Evolutionary conservation across 1,140 invertebrate genomes (phyloP), one percentile per base, ranked within the genome.

Genomic region (Trachymyrmex septentrionalis): DNA sequence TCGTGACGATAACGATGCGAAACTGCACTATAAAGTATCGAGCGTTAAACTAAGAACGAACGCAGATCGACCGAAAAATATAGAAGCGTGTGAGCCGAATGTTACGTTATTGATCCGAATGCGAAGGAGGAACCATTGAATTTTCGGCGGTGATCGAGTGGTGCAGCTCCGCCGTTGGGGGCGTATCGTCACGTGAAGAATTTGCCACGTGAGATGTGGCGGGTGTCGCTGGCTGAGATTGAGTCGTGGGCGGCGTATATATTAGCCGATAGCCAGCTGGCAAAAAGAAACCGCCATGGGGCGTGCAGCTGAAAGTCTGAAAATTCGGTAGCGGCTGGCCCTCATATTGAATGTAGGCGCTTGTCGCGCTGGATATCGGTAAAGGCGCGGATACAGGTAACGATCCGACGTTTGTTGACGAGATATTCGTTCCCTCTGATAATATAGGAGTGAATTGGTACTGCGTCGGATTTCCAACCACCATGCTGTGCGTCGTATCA

Each of bases 241-340:
- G 93, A 24, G 94, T 90, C 1, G 92, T 94, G 0, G 94, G 91
- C 12, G 94, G 93, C 48, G 95, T 93, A 38, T 95, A 95, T 71
- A 95, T 92, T n/a, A 94, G 67, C 24, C 94, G 90, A 80, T 94
- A 95, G 44, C 94, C 94, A 67, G 95, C 91, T 12, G 95, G 93
- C 61, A 95, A 84, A 73, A 94, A 94, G 88, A 95, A 95, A 50
- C 95, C 93, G 4, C 94, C 92, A 27, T 94, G 92, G 0, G 94
- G 90, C 14, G 94, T 91, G 67, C 93, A 93, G 53, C 90, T 92
- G 34, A 93, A 95, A 4, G 92, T 84, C 67, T 93, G 92, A 78
- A 94, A 94, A 82, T 94, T 95, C 24, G 92, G 59, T 44, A 94
- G 84, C 19, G 91, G 64, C 50, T 93, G 89, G 67, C 92, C 89